phyloP scores from a whole-genome alignment of 2,113 vertebrate genomes.

The Paedocypris sp. region DNA sequence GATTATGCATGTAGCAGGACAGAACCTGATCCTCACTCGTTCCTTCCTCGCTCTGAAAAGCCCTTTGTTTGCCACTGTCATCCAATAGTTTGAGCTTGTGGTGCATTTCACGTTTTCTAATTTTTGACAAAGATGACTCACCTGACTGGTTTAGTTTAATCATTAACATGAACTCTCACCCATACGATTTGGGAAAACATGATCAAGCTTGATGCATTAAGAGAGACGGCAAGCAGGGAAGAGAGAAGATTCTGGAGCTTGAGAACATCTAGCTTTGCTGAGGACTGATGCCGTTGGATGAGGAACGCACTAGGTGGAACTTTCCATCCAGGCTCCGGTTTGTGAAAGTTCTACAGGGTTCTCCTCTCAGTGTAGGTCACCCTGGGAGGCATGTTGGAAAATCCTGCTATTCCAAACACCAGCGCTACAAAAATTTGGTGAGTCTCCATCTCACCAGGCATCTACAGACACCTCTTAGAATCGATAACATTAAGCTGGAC shows the following conservation, averaged over 20 bases:
- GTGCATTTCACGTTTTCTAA: not conserved
- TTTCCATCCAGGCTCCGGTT: not conserved
- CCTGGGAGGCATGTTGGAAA: slow-evolving; percentile 25
- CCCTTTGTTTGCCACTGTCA: slow-evolving; percentile 67
- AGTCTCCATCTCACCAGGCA: slow-evolving; percentile 47
- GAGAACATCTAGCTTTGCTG: not conserved
- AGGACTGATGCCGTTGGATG: not conserved
- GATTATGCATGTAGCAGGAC: slow-evolving; percentile 86
- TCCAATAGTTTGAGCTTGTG: not conserved
- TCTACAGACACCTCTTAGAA: slow-evolving; percentile 37
- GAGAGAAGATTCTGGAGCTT: too few species aligned
- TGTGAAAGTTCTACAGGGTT: slow-evolving; percentile 13
- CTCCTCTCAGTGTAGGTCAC: slow-evolving; percentile 15
- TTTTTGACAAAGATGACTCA: not conserved
- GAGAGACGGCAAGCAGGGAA: not conserved
- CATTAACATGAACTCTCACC: slow-evolving; percentile 54
- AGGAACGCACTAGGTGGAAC: not conserved
- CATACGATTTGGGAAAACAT: not conserved
- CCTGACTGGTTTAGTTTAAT: slow-evolving; percentile 48
- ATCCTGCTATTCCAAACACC: slow-evolving; percentile 31
- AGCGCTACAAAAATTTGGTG: slow-evolving; percentile 40
- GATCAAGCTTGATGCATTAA: not conserved
- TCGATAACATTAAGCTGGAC: not conserved
- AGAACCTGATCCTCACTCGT: slow-evolving; percentile 94
- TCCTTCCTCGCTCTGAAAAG: slow-evolving; percentile 86